Percentiles rank a stretch among this genome's conserved stretches.
Conservation (phyloP, 1,140 invertebrate species). For the Babylonia areolata region DNA sequence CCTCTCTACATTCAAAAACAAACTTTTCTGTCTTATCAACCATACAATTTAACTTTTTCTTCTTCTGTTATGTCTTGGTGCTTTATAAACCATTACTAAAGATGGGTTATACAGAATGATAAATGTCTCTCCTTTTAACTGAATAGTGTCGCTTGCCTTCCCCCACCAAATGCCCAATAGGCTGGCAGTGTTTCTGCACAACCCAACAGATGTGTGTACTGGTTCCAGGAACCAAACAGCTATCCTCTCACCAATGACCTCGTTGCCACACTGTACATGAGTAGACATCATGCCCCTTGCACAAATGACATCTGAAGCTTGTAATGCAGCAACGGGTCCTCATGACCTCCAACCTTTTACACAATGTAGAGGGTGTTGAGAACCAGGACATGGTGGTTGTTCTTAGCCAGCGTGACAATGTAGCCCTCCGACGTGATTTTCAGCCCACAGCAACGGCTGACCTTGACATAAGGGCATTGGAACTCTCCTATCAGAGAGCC, state of each 20-base stretch:
- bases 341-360: conserved; percentile 50
- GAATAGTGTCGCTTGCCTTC: neutral
- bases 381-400: conserved; percentile 98
- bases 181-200: neutral
- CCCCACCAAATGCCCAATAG: neutral
- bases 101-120: too few species aligned
- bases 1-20: neutral
- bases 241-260: too few species aligned
- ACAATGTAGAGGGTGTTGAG: conserved; percentile 94
- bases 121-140: neutral
- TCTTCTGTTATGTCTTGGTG: neutral
- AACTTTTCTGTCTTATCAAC: neutral
- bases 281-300: neutral
- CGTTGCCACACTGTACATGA: neutral
- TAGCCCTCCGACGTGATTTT: conserved; percentile 98
- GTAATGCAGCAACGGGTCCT: neutral
- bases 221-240: too few species aligned
- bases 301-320: neutral
- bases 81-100: too few species aligned
- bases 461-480: conserved; percentile 97
- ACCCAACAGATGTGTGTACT: neutral
- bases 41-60: neutral
- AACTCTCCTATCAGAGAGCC: conserved; percentile 93
- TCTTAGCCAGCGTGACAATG: conserved; percentile 97
- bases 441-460: conserved; percentile 96